These are phyloP conservation scores for Clarias fuscus DNA, from an alignment of 2,797 vertebrate species.

Conservation along the genomic window DNA sequence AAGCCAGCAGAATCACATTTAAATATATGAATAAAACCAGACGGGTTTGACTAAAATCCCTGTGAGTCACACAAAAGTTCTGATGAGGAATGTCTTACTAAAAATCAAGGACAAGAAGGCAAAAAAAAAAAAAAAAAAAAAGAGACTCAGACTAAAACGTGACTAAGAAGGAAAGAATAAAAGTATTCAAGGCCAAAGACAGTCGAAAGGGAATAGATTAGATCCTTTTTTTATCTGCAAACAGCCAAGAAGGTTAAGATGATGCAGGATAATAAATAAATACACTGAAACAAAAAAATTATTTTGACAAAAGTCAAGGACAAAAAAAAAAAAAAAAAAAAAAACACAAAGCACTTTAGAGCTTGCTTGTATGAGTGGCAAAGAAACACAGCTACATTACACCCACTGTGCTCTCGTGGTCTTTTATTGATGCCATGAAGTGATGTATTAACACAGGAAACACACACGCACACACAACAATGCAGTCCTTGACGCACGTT, in stretches of 20 bases:
- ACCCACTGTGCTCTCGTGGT: constrained; percentile 45
- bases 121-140: not conserved
- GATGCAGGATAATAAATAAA: not conserved
- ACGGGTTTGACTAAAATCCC: not conserved
- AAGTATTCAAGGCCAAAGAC: not conserved
- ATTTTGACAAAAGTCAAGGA: constrained; percentile 23
- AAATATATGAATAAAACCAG: not conserved
- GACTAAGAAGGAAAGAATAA: not conserved
- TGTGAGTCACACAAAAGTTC: not conserved
- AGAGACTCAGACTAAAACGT: not conserved
- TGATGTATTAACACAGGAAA: constrained; percentile 56
- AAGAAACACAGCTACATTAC: constrained; percentile 32
- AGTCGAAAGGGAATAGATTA: not conserved
- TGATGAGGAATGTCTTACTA: not conserved
- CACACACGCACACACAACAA: constrained; percentile 34
- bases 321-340: not conserved
- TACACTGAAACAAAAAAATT: not conserved
- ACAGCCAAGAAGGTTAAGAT: not conserved
- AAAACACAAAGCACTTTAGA: not conserved
- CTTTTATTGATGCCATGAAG: constrained; percentile 49
- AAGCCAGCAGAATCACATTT: not conserved
- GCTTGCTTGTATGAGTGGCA: not conserved
- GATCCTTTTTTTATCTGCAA: too few relatives aligned
- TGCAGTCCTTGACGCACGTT: constrained; percentile 44
- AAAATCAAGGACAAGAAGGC: not conserved